These are phyloP conservation scores for Cepphus grylle DNA, from an alignment of 2,113 vertebrate species.

Conservation along the genomic window DNA sequence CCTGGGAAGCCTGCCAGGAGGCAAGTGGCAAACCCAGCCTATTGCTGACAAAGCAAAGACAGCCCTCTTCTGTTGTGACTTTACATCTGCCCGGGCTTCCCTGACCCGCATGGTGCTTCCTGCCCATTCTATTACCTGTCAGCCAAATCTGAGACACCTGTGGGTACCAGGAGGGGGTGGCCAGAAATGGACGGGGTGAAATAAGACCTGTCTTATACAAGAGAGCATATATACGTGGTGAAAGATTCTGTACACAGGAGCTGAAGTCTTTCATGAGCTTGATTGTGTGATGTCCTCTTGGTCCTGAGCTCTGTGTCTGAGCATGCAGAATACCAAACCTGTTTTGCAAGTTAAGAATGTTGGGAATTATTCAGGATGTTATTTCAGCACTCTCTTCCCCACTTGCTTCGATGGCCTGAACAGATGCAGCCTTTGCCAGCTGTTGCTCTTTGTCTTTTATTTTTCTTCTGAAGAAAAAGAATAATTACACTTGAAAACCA, in stretches of 20 bases:
- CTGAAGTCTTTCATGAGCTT: not conserved
- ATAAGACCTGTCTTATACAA: fast-evolving
- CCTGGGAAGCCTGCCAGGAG: not conserved
- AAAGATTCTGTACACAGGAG: not conserved
- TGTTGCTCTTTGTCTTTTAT: not conserved
- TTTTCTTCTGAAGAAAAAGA: not conserved
- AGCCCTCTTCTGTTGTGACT: no score
- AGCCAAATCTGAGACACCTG: not conserved
- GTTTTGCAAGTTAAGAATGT: not conserved
- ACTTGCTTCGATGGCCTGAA: not conserved
- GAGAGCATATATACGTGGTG: fast-evolving
- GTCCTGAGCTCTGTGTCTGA: not conserved
- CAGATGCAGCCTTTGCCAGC: not conserved
- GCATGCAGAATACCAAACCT: fast-evolving
- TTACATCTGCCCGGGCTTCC: not conserved
- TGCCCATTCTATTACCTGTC: not conserved
- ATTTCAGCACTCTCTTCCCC: not conserved
- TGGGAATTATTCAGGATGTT: not conserved
- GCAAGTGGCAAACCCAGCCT: not conserved
- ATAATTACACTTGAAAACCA: not conserved
- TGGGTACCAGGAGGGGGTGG: not conserved
- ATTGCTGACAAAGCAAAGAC: not conserved
- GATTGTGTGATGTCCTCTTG: not conserved
- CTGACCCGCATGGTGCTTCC: fast-evolving
- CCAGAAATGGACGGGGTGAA: fast-evolving